Percentiles rank a stretch among this genome's conserved stretches.
phyloP scores from a whole-genome alignment of 1,140 invertebrate species.

The Nebria ingens region DNA sequence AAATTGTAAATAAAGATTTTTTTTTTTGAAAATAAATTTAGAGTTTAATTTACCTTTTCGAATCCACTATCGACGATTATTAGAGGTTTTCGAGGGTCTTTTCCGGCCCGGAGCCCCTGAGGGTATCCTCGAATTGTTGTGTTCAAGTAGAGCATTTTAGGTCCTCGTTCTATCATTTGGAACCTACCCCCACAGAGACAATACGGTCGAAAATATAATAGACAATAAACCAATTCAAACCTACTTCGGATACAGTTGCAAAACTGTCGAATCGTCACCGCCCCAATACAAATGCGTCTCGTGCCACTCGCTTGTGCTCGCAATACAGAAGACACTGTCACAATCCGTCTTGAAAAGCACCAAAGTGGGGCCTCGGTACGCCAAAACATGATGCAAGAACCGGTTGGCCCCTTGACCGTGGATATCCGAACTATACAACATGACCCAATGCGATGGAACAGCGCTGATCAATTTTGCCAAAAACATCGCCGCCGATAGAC shows the following conservation, averaged over 20 bases:
- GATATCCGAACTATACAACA: slow-evolving; percentile 71
- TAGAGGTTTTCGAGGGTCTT: slow-evolving; percentile 62
- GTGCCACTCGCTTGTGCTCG: slow-evolving; percentile 70
- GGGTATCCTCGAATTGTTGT: slow-evolving; percentile 73
- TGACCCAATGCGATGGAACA: slow-evolving; percentile 68
- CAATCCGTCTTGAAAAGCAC: slow-evolving; percentile 58
- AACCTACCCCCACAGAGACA: slow-evolving; percentile 40
- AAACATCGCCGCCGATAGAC: slow-evolving; percentile 30
- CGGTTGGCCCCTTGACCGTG: slow-evolving; percentile 79
- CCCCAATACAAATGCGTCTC: slow-evolving; percentile 80
- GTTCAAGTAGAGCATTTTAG: slow-evolving; percentile 76
- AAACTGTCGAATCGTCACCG: slow-evolving; percentile 58
- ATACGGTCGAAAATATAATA: neutral
- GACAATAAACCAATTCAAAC: slow-evolving; percentile 17
- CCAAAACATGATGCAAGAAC: slow-evolving; percentile 76
- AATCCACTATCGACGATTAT: slow-evolving; percentile 65
- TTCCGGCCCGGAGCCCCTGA: slow-evolving; percentile 69
- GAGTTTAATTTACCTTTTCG: slow-evolving; percentile 46
- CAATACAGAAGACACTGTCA: slow-evolving; percentile 64
- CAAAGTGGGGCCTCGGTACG: slow-evolving; percentile 74
- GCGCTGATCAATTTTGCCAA: slow-evolving; percentile 51
- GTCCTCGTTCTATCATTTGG: slow-evolving; percentile 52
- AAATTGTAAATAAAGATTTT: neutral
- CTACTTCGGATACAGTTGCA: slow-evolving; percentile 72
- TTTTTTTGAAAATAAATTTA: neutral